A percentile compares a stretch with the other conserved stretches of the same genome.
These are phyloP conservation scores for Oreochromis spilurus DNA, from an alignment of 2,113 vertebrate genomes.

Conservation along the genomic window DNA sequence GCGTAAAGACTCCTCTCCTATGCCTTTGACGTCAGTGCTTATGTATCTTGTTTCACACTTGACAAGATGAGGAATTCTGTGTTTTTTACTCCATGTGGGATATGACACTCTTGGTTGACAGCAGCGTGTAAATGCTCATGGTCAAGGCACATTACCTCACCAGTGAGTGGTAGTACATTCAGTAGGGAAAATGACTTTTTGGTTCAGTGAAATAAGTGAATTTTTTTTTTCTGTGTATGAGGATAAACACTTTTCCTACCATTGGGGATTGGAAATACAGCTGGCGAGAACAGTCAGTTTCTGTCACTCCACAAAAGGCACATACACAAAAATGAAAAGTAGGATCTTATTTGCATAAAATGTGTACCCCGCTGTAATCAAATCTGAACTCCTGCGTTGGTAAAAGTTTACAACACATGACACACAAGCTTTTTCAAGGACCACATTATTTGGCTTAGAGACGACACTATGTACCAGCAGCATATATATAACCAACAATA, in stretches of 20 bases:
- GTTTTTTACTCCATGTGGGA: conserved; percentile 1
- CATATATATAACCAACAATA: neutral
- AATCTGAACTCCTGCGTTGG: neutral
- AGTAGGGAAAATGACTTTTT: conserved; percentile 54
- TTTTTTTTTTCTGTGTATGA: neutral
- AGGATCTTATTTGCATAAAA: neutral
- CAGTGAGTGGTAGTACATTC: conserved; percentile 51
- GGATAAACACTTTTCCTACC: conserved; percentile 34
- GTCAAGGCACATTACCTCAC: conserved; percentile 65
- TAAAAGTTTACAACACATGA: neutral
- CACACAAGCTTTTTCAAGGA: neutral
- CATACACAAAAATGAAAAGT: neutral
- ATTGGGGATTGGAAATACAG: neutral
- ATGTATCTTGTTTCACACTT: neutral
- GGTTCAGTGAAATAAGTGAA: conserved; percentile 48
- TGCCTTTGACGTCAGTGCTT: neutral
- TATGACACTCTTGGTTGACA: conserved; percentile 40
- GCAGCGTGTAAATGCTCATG: conserved; percentile 48
- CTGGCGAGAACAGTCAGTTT: neutral
- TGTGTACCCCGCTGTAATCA: neutral
- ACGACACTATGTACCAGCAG: neutral
- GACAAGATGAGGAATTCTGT: neutral
- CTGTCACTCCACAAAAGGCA: neutral
- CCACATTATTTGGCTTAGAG: neutral
- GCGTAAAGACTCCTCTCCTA: neutral